Evolutionary conservation across 2,888 invertebrate genomes (phyloP).

Genomic region (Mechanitis mazaeus): DNA sequence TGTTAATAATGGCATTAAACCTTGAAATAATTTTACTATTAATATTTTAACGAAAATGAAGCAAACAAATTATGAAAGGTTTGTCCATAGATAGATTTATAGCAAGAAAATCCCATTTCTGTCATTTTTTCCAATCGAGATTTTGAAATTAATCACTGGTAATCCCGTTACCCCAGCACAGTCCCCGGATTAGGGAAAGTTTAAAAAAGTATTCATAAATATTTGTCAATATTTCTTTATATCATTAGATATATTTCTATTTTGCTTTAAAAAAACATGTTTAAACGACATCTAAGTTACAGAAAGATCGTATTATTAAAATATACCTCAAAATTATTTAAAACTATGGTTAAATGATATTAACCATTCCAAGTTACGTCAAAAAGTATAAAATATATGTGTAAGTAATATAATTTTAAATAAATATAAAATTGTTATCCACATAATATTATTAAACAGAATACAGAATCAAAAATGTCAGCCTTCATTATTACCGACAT

Average conservation of each 20-base stretch:
- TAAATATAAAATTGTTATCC: too few relatives aligned
- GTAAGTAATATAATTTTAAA: too few relatives aligned
- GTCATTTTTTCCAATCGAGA: background rate
- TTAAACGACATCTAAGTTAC: too few relatives aligned
- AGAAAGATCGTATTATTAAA: too few relatives aligned
- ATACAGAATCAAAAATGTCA: slow-evolving; percentile 8
- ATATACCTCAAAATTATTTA: too few relatives aligned
- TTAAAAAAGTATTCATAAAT: background rate
- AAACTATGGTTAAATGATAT: background rate
- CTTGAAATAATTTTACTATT: slow-evolving; percentile 4
- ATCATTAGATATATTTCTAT: too few relatives aligned
- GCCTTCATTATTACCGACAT: slow-evolving; percentile 3
- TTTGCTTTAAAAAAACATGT: too few relatives aligned
- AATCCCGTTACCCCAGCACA: background rate
- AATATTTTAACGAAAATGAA: too few relatives aligned
- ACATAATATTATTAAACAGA: background rate
- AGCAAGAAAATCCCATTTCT: slow-evolving; percentile 2
- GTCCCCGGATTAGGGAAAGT: background rate
- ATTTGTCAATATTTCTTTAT: background rate
- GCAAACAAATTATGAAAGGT: background rate
- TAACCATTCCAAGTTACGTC: too few relatives aligned
- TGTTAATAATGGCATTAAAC: slow-evolving; percentile 19
- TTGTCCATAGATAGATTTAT: background rate
- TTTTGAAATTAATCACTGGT: background rate
- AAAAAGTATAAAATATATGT: too few relatives aligned